Evolutionary conservation across 2,797 vertebrate genomes (phyloP), one percentile per base, ranked within the genome.

Genomic region (Arnoldichthys spilopterus): DNA sequence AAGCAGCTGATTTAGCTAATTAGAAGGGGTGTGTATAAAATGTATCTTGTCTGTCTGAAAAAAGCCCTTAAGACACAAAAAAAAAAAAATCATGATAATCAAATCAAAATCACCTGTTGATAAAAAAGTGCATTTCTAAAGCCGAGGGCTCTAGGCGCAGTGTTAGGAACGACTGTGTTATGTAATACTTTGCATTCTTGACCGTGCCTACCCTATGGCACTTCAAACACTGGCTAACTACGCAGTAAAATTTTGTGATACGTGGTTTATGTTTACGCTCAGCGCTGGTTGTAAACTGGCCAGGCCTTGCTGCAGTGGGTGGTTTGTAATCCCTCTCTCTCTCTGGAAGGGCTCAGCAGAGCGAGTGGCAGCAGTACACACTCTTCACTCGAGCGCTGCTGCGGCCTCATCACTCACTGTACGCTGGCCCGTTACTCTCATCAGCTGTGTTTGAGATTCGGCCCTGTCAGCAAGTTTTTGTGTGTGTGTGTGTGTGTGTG

Each of bases 361-460:
- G 75, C 74, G 13, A 76, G 72, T 81, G 81, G 84, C 79, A 83
- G 81, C 69, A 77, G 69, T 28, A 89, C 90, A 86, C 82, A 34
- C 85, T 90, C 83, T 86, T 90, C 87, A 85, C 87, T 91, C 88
- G 88, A 86, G 91, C 88, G 87, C 91, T 90, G 45, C 89, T 92
- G 89, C 90, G 88, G 90, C 89, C 91, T 93, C 92, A 93, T 94
- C 92, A 92, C 90, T 92, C 92, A 93, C 90, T 91, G 90, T 90
- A 87, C 87, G 87, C 91, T 83, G 83, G 88, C 78, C 90, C 80
- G 88, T 93, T 93, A 92, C 91, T 91, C 91, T 93, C 92, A 93
- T 93, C 92, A 91, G 91, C 91, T 91, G 89, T 89, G 90, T 88
- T 90, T 89, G 85, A 87, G 89, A 88, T 92, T 81, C 82, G 79